Percentiles rank a stretch among this genome's conserved stretches.
Conservation (phyloP, 1,140 invertebrate species). For the Drosophila gunungcola region DNA sequence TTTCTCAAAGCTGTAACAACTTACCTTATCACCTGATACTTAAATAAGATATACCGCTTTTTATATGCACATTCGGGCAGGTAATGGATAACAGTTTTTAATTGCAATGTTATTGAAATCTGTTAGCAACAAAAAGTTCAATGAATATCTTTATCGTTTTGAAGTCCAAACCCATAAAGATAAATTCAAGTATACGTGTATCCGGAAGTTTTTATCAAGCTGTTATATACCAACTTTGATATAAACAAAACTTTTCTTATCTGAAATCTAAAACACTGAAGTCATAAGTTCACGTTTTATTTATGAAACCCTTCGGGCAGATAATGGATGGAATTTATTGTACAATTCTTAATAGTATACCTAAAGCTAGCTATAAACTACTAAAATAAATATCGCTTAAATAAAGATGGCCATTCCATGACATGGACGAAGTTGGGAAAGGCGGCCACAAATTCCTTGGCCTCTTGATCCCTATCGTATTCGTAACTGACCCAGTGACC, state of each 20-base stretch:
- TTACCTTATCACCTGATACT: background rate
- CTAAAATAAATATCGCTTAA: constrained; percentile 48
- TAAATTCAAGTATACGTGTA: background rate
- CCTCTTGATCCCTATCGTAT: constrained; percentile 24
- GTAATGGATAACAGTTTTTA: too few relatives aligned
- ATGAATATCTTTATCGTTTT: background rate
- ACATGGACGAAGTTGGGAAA: constrained; percentile 37
- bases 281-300: background rate
- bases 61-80: too few relatives aligned
- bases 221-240: background rate
- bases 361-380: background rate
- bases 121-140: too few relatives aligned
- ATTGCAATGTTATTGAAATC: too few relatives aligned
- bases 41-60: background rate
- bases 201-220: too few relatives aligned
- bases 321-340: constrained; percentile 14
- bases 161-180: background rate
- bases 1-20: background rate
- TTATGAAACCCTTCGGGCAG: background rate
- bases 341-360: constrained; percentile 1
- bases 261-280: background rate
- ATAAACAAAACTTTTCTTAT: background rate
- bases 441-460: constrained; percentile 22
- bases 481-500: constrained; percentile 46
- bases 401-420: constrained; percentile 52